phyloP scores from a whole-genome alignment of 2,888 invertebrate genomes.

The Apamea crenata region DNA sequence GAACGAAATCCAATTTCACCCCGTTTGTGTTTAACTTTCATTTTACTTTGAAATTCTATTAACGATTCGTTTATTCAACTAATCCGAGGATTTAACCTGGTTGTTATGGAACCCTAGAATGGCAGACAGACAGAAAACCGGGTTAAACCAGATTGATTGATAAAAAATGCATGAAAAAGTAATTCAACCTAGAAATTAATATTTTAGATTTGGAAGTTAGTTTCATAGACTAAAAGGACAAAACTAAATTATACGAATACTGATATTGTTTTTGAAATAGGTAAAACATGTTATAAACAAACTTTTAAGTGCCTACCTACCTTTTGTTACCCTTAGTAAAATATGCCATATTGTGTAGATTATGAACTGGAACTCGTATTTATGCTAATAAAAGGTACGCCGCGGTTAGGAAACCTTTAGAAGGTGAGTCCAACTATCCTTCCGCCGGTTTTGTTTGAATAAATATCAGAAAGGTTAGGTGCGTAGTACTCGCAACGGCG shows the following conservation, averaged over 20 bases:
- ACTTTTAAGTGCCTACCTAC: slow-evolving; percentile 1
- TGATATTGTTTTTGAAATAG: slow-evolving; percentile 29
- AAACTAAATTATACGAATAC: slow-evolving; percentile 24
- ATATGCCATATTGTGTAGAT: slow-evolving; percentile 40
- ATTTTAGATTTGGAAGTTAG: slow-evolving; percentile 3
- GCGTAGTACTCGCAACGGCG: no score
- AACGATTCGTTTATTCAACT: slow-evolving; percentile 60
- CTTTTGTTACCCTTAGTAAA: slow-evolving; percentile 6
- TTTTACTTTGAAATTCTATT: slow-evolving; percentile 70
- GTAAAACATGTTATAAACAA: slow-evolving; percentile 7
- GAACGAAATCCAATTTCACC: slow-evolving; percentile 53
- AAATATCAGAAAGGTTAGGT: not conserved
- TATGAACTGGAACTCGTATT: slow-evolving; percentile 4
- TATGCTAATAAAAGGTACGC: slow-evolving; percentile 26
- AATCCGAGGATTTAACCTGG: slow-evolving; percentile 61
- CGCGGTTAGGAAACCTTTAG: not conserved
- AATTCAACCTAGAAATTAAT: not conserved
- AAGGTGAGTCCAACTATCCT: not conserved
- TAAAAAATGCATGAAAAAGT: not conserved
- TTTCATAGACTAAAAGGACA: slow-evolving; percentile 1
- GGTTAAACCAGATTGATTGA: not conserved
- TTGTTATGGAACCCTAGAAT: not conserved
- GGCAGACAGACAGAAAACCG: not conserved
- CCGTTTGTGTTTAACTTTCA: slow-evolving; percentile 69
- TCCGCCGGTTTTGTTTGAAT: not conserved